Conservation (phyloP, 2,113 vertebrate species). For the Chauna torquata region DNA sequence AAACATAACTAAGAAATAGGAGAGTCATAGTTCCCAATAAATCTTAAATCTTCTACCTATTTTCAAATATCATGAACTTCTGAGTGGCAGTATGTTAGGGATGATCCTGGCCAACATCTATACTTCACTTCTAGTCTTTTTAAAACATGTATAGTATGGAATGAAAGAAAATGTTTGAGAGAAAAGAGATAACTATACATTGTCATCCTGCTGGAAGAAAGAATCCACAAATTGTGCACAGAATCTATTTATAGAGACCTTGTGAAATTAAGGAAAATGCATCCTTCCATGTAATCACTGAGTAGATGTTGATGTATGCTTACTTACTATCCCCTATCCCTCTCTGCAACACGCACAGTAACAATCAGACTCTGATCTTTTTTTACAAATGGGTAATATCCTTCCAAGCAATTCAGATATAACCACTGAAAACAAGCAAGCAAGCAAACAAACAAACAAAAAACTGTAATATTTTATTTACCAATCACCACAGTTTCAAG, state of each 20-base stretch:
- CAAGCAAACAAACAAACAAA: too few relatives aligned
- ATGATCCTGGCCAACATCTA: neutral
- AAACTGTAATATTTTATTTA: neutral
- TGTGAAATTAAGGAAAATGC: neutral
- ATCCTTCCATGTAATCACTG: neutral
- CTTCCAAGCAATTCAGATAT: neutral
- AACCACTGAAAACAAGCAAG: neutral
- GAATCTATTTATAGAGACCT: fast-evolving
- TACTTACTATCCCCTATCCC: neutral
- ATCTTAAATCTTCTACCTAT: neutral
- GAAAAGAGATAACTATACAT: neutral
- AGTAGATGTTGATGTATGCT: neutral
- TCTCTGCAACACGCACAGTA: neutral
- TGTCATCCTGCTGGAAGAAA: neutral
- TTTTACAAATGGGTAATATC: neutral
- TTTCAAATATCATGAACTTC: neutral
- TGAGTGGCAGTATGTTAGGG: neutral
- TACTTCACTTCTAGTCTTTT: neutral
- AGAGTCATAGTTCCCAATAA: neutral
- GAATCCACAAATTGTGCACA: neutral
- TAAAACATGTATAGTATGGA: neutral
- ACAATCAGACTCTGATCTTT: neutral
- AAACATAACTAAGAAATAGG: neutral
- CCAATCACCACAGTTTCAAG: neutral
- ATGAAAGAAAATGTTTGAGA: neutral